Percentiles rank a stretch among this genome's conserved stretches.
These are phyloP conservation scores for Meloe dianella DNA, from an alignment of 2,888 invertebrate genomes.

Conservation along the genomic window DNA sequence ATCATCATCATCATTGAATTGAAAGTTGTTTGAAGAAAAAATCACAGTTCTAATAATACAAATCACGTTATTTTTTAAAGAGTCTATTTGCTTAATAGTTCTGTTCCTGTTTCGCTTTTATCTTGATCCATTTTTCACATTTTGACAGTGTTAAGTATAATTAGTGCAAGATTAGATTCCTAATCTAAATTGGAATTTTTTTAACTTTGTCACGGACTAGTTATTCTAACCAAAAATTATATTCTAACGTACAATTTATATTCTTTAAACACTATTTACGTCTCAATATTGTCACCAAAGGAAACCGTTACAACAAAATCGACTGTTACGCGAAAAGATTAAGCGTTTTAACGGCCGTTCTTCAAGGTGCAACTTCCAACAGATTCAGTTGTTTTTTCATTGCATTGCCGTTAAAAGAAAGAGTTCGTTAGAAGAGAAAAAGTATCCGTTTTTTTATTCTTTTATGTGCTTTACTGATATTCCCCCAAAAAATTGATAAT, in stretches of 20 bases:
- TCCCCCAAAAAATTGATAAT: constrained; percentile 25
- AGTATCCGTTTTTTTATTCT: constrained; percentile 10
- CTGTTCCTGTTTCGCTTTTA: neutral
- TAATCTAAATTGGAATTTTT: constrained; percentile 30
- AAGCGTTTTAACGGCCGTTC: neutral
- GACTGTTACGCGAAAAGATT: neutral
- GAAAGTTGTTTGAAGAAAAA: neutral
- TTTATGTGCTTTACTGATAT: constrained; percentile 19
- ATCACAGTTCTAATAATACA: neutral
- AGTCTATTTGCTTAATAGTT: constrained; percentile 4
- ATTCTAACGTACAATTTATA: neutral
- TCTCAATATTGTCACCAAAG: neutral
- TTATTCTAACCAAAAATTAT: constrained; percentile 3
- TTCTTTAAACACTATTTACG: neutral
- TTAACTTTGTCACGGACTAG: constrained; percentile 16
- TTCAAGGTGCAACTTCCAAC: neutral
- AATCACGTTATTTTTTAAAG: neutral
- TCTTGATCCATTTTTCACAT: constrained; percentile 32
- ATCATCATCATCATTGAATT: neutral
- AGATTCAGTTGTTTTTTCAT: neutral
- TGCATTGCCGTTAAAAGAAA: constrained; percentile 13
- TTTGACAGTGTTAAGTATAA: constrained; percentile 34
- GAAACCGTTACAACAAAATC: neutral
- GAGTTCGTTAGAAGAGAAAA: constrained; percentile 31
- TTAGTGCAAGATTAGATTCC: constrained; percentile 26